phyloP scores from a whole-genome alignment of 2,888 invertebrate genomes.

The Eupithecia centaureata region DNA sequence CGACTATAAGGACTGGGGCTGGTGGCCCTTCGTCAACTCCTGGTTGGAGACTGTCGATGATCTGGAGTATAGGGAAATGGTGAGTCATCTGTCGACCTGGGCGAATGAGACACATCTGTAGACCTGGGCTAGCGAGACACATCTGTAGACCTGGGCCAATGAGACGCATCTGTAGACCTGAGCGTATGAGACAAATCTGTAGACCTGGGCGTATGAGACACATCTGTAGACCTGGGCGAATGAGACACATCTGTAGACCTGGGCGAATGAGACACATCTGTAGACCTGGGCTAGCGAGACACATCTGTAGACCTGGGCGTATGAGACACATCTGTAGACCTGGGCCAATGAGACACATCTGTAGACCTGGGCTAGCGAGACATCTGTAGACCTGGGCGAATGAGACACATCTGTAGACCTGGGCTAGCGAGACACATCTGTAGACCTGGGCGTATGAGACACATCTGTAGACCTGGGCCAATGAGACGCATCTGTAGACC shows the following conservation, averaged over 20 bases:
- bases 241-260: not conserved
- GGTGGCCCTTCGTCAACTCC: conserved; percentile 91
- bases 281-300: too few relatives aligned
- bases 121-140: not conserved
- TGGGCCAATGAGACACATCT: not conserved
- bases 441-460: too few relatives aligned
- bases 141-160: not conserved
- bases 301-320: not conserved
- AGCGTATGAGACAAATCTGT: not conserved
- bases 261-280: not conserved
- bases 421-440: too few relatives aligned
- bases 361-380: too few relatives aligned
- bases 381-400: too few relatives aligned
- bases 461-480: too few relatives aligned
- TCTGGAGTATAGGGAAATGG: conserved; percentile 83
- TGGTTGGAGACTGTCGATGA: conserved; percentile 88
- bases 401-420: too few relatives aligned
- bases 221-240: not conserved
- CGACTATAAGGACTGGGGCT: conserved; percentile 95
- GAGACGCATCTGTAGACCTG: not conserved
- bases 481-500: too few relatives aligned
- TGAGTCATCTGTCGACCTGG: conserved; percentile 49
- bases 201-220: not conserved
- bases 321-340: not conserved
- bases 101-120: not conserved